Base-by-base conservation (phyloP, 2,888 invertebrate species). In the Polymixis flavicincta region DNA sequence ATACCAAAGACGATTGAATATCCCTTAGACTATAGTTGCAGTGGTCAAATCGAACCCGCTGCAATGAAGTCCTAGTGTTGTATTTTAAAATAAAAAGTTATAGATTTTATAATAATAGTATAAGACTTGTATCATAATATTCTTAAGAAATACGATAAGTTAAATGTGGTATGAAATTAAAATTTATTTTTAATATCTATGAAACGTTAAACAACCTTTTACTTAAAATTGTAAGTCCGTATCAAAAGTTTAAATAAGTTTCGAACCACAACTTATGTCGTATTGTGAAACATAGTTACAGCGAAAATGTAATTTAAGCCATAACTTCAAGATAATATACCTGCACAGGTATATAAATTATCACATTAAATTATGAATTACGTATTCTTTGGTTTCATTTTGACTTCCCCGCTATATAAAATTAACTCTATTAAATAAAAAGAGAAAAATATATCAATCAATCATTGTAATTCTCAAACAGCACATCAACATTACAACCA, bases 1-100 rank as follows among this genome's bases (percentile, higher is more conserved):
- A 96, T 96, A 96, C 96, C 96, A 96, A 96, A 96, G 96, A 96
- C 94, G 93, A 93, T 96, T 94, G 96, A 96, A 95, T 96, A 96
- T 96, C 96, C 95, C 93, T 90, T 93, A 94, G 93, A 89, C 92
- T 94, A 89, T 91, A 90, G 89, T 90, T 90, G 92, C 90, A 90
- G 92, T 89, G 92, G 90, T 83, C 69, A 59, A 75, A 84, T 89
- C 84, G 84, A 88, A 87, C 82, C 88, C 91, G 87, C 92, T 93
- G 87, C 91, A 86, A 85, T 90, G 84, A 91, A 89, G 91, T 89
- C 91, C 87, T 94, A 93, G 92, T 90, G 90, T 93, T 95, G 91
- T 94, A 93, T 93, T 92, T 93, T 93, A 82, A 87, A 85, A 84
- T 93, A 93, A 92, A 90, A 94, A 89, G 91, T 94, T 93, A 95